Base-by-base conservation (phyloP, 2,888 invertebrate genomes). In the Uropetala carovei region DNA sequence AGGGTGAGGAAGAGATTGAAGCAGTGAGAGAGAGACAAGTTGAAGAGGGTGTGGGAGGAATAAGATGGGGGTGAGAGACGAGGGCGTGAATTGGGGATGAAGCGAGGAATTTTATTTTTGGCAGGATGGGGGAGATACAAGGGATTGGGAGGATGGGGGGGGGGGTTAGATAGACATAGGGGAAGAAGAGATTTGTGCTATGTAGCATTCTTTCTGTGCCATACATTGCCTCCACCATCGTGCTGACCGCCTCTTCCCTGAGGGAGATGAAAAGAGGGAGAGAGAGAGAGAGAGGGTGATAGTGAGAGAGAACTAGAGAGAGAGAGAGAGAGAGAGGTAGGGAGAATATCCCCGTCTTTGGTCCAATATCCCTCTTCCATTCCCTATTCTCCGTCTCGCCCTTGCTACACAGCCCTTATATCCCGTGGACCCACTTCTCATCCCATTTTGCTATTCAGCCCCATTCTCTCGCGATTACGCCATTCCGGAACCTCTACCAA, bases 361-460 rank as follows among this genome's bases (percentile, higher is more conserved):
- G 75, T 27, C 22, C 10, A 27, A 75, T 27, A 75, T 75, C 22
- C 27, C 27, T 16, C 58, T 16, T 9, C 89, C 18, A 10, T 13
- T 57, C 16, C 30, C 83, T n/a, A 56, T 86, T 59, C 22, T 30
- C 59, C n/a, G 10, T 10, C 64, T 89, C n/a, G 9, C 89, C 64
- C 11, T 43, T 27, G 10, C 43, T 11, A 75, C 43, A 57, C 7
- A 83, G 75, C 7, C 43, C 83, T 16, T 83, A 18, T 83, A 18
- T 83, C 83, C 75, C 56, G 43, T n/a, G 57, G 83, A 18, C 16
- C 60, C 59, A 11, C 27, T 60, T 89, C 89, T 89, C 64, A 89
- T 89, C 89, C 56, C 89, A n/a, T 89, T 89, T 89, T 89, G 60
- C 58, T 64, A 89, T 68, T 89, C 89, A n/a, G 30, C 10, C n/a